Percentiles rank a stretch among this genome's conserved stretches.
Evolutionary conservation across 2,113 vertebrate genomes (phyloP).

Genomic region (Ifrita kowaldi): DNA sequence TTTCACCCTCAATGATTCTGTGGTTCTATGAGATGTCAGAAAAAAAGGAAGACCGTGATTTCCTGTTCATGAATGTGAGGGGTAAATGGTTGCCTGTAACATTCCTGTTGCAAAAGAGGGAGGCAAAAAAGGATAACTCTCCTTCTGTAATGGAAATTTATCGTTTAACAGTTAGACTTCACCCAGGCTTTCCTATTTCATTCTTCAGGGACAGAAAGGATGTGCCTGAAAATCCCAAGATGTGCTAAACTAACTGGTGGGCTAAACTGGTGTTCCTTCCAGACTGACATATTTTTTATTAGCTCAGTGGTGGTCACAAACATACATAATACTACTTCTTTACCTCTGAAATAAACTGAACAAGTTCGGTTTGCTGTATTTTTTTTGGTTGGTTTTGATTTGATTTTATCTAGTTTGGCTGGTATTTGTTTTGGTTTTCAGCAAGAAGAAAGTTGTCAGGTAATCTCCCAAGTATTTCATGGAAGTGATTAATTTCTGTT

Average conservation of each 20-base stretch:
- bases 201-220: neutral
- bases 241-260: neutral
- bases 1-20: rapidly evolving
- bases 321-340: neutral
- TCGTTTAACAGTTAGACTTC: neutral
- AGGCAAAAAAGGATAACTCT: neutral
- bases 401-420: neutral
- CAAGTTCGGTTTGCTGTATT: neutral
- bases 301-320: neutral
- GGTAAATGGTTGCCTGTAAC: neutral
- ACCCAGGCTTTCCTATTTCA: neutral
- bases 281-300: neutral
- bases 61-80: neutral
- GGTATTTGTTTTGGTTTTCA: neutral
- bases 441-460: neutral
- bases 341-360: neutral
- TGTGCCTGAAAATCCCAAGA: neutral
- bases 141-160: neutral
- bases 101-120: neutral
- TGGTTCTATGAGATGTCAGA: neutral
- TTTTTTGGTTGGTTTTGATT: neutral
- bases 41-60: neutral
- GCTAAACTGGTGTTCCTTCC: neutral
- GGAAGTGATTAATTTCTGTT: neutral
- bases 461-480: neutral